A percentile compares a stretch with the other conserved stretches of the same genome.
phyloP scores from a whole-genome alignment of 64 coral and sea anemone species.

The Pocillopora damicornis region DNA sequence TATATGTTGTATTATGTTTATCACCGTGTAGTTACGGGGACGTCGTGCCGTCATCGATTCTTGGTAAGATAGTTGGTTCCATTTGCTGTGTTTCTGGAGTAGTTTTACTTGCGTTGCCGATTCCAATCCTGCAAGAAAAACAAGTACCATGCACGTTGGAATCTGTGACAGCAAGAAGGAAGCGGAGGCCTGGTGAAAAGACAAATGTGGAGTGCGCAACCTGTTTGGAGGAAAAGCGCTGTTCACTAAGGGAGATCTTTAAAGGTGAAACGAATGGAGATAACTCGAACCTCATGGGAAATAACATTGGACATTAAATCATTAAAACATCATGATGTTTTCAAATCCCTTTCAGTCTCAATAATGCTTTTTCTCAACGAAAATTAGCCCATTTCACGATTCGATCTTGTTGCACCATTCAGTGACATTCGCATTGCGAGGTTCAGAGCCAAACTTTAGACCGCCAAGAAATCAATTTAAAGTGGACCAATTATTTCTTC shows the following conservation, averaged over 20 bases:
- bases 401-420: too few species aligned
- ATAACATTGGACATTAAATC: background rate
- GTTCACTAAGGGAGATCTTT: background rate
- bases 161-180: conserved; percentile 75
- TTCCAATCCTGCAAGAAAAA: conserved; percentile 91
- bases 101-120: conserved; percentile 77
- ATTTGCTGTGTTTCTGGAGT: conserved; percentile 87
- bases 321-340: background rate
- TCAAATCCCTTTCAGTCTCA: background rate
- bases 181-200: conserved; percentile 17
- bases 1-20: background rate
- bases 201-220: background rate
- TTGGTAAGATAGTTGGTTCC: conserved; percentile 77
- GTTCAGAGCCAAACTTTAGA: too few species aligned
- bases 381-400: too few species aligned
- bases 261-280: background rate
- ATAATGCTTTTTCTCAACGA: too few species aligned
- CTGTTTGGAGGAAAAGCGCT: conserved; percentile 13
- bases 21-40: conserved; percentile 70
- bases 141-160: conserved; percentile 86
- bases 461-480: too few species aligned
- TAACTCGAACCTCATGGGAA: background rate
- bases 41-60: conserved; percentile 58
- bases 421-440: too few species aligned
- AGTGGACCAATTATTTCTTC: too few species aligned